phyloP scores from a whole-genome alignment of 2,113 vertebrate genomes.

The Oreocharis arfaki region DNA sequence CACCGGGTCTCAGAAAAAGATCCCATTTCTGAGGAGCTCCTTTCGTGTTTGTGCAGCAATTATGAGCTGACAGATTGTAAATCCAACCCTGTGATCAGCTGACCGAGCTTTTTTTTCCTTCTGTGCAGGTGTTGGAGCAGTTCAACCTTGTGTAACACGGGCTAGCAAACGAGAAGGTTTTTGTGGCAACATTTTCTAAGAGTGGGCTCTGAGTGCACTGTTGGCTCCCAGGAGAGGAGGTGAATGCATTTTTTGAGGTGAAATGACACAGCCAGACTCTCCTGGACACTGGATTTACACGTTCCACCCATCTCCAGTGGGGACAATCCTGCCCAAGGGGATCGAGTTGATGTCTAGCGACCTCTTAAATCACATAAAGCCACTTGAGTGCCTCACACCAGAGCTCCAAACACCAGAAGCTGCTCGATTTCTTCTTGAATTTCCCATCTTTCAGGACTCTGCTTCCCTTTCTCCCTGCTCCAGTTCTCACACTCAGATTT shows the following conservation, averaged over 20 bases:
- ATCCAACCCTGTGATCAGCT: not conserved
- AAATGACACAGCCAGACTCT: not conserved
- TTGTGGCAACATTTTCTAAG: not conserved
- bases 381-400: not conserved
- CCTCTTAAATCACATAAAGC: not conserved
- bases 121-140: not conserved
- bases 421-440: not conserved
- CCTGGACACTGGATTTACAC: not conserved
- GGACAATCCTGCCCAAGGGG: not conserved
- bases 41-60: not conserved
- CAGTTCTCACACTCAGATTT: not conserved
- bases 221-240: not conserved
- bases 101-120: not conserved
- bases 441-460: not conserved
- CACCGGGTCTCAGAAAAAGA: not conserved
- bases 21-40: not conserved
- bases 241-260: not conserved
- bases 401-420: not conserved
- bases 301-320: not conserved
- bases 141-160: accelerated
- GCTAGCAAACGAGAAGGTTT: not conserved
- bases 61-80: not conserved
- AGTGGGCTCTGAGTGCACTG: not conserved
- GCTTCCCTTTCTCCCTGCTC: not conserved
- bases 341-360: not conserved